Conservation (phyloP, 2,113 vertebrate genomes). For the Passer montanus region DNA sequence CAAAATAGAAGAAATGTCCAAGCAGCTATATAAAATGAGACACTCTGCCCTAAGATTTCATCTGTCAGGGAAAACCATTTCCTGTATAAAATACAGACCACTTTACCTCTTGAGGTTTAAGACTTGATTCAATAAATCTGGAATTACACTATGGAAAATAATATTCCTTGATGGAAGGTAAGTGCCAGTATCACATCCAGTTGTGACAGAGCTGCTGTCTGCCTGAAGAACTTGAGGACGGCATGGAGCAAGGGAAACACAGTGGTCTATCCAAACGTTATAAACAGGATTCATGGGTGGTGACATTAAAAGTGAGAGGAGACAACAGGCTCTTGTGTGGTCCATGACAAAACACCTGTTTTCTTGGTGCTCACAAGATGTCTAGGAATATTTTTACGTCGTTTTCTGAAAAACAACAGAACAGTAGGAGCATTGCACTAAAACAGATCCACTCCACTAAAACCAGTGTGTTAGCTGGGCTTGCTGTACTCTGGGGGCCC, state of each 20-base stretch:
- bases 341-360: background rate
- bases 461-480: background rate
- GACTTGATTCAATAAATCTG: background rate
- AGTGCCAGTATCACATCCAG: background rate
- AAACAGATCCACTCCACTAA: background rate
- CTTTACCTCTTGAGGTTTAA: background rate
- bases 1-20: background rate
- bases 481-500: background rate
- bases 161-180: background rate
- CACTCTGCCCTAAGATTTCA: background rate
- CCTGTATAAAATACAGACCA: background rate
- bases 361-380: background rate
- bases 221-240: background rate
- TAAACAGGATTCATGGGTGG: background rate
- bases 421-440: background rate
- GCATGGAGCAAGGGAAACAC: background rate
- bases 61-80: slow-evolving; percentile 15
- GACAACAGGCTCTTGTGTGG: background rate
- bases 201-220: background rate
- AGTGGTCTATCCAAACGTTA: background rate
- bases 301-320: background rate
- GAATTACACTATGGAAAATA: background rate
- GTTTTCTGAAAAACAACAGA: background rate
- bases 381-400: background rate
- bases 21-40: slow-evolving; percentile 3